Evolutionary conservation across 2,888 invertebrate species (phyloP).

Genomic region (Calephelis perditalis): DNA sequence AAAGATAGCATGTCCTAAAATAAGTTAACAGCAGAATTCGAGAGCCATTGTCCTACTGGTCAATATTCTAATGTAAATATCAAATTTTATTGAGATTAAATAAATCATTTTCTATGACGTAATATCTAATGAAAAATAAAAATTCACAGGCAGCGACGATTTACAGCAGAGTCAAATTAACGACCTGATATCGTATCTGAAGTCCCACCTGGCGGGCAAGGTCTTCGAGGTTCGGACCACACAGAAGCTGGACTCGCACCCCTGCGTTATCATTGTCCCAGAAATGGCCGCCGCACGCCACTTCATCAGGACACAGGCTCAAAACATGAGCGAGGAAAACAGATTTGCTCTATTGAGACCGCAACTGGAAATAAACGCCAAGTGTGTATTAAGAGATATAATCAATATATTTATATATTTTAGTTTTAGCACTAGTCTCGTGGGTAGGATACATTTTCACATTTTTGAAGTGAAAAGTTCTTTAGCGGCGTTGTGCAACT

Average conservation of each 20-base stretch:
- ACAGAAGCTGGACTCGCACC: slow-evolving; percentile 90
- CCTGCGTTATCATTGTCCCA: slow-evolving; percentile 95
- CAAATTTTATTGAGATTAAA: too few species aligned
- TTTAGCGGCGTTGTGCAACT: too few species aligned
- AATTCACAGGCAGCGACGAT: slow-evolving; percentile 75
- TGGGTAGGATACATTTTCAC: too few species aligned
- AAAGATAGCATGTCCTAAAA: too few species aligned
- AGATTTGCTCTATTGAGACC: slow-evolving; percentile 92
- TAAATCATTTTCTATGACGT: too few species aligned
- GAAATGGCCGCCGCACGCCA: slow-evolving; percentile 98
- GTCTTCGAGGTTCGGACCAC: slow-evolving; percentile 91
- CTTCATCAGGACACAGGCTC: slow-evolving; percentile 93
- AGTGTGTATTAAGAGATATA: slow-evolving; percentile 68
- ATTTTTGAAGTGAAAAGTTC: too few species aligned
- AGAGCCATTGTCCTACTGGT: too few species aligned
- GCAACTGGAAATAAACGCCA: slow-evolving; percentile 95
- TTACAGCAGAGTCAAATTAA: slow-evolving; percentile 87
- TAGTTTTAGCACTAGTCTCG: too few species aligned
- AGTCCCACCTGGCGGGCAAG: slow-evolving; percentile 85
- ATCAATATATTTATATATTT: too few species aligned
- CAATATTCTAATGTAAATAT: too few species aligned
- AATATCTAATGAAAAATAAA: too few species aligned
- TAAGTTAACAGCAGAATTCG: too few species aligned
- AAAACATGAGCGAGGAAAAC: slow-evolving; percentile 88
- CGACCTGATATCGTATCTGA: slow-evolving; percentile 87